These are phyloP conservation scores for Agriopis leucophaearia DNA, from an alignment of 2,888 invertebrate species.

Conservation along the genomic window DNA sequence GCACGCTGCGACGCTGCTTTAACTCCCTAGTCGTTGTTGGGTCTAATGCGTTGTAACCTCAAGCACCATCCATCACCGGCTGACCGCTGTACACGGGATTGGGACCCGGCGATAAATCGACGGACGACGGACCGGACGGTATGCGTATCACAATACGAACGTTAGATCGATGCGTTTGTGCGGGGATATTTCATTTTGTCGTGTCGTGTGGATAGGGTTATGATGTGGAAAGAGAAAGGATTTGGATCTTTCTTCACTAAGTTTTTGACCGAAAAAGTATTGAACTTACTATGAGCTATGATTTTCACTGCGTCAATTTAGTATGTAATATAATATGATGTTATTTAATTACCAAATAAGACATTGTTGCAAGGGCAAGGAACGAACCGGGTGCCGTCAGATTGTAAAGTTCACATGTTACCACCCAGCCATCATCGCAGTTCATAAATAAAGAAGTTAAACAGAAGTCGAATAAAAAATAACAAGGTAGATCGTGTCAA, in stretches of 20 bases:
- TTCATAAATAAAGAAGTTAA: too few relatives aligned
- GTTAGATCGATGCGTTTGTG: conserved; percentile 44
- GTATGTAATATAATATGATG: too few relatives aligned
- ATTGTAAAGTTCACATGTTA: too few relatives aligned
- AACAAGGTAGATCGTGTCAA: too few relatives aligned
- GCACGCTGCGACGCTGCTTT: too few relatives aligned
- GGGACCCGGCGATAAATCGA: conserved; percentile 39
- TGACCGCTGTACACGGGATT: conserved; percentile 49
- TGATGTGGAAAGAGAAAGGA: conserved; percentile 38
- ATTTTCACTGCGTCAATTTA: too few relatives aligned
- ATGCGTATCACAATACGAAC: conserved; percentile 34
- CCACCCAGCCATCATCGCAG: too few relatives aligned
- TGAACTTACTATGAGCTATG: not conserved
- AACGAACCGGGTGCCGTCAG: too few relatives aligned
- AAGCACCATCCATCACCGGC: conserved; percentile 47
- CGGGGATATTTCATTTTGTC: conserved; percentile 44
- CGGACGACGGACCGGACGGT: conserved; percentile 22
- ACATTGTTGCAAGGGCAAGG: too few relatives aligned
- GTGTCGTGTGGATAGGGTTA: conserved; percentile 39
- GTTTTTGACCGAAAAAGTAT: not conserved
- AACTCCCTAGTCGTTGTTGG: too few relatives aligned
- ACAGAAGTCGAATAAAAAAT: too few relatives aligned
- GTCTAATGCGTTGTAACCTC: conserved; percentile 5
- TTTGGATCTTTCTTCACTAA: not conserved
- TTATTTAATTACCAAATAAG: too few relatives aligned